Conservation (phyloP, 1,140 invertebrate genomes). For the Musca vetustissima region DNA sequence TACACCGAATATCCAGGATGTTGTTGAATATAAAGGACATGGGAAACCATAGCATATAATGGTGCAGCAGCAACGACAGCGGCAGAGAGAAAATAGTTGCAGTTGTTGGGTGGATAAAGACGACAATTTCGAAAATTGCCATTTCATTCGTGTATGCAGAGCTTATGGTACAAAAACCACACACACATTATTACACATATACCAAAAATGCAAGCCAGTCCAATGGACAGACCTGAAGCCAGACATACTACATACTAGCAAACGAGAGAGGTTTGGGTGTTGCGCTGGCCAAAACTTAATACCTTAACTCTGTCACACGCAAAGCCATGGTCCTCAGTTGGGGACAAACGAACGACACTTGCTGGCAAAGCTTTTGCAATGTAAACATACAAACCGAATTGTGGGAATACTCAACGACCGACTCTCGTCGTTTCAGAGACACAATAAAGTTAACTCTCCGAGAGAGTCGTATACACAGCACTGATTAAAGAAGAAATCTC, state of each 20-base stretch:
- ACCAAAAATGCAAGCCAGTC: too few relatives aligned
- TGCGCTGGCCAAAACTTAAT: constrained; percentile 1
- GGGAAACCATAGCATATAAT: too few relatives aligned
- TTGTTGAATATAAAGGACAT: too few relatives aligned
- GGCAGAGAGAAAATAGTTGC: too few relatives aligned
- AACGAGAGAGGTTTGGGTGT: too few relatives aligned
- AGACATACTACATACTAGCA: too few relatives aligned
- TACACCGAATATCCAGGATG: too few relatives aligned
- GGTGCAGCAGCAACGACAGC: too few relatives aligned
- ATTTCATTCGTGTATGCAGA: not conserved
- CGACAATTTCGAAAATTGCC: constrained; percentile 18
- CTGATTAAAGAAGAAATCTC: not conserved
- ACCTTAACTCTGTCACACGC: constrained; percentile 13
- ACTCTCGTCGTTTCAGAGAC: not conserved
- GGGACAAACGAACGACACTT: constrained; percentile 17
- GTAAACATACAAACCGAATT: not conserved
- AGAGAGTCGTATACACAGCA: not conserved
- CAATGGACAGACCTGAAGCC: too few relatives aligned
- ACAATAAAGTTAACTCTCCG: not conserved
- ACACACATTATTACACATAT: too few relatives aligned
- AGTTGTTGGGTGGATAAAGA: constrained; percentile 1
- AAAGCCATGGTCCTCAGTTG: constrained; percentile 5
- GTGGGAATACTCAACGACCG: not conserved
- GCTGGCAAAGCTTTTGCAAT: not conserved
- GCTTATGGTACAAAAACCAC: too few relatives aligned